These are phyloP conservation scores for Balanococcus diminutus DNA, from an alignment of 2,888 invertebrate species.

Conservation along the genomic window DNA sequence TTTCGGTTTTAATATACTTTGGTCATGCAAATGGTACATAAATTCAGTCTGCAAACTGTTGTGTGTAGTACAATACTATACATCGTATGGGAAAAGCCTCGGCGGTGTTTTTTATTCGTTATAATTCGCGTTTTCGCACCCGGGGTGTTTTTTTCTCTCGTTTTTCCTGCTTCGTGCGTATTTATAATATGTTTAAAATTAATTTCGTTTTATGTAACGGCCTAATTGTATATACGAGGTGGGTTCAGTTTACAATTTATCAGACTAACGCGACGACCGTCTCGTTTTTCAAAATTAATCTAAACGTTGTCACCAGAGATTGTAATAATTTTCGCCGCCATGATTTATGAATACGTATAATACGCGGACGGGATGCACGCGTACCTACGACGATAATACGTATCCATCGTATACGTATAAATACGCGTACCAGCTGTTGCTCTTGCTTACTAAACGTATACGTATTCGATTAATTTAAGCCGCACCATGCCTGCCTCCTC, in stretches of 20 bases:
- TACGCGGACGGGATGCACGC: not conserved
- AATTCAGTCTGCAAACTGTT: not conserved
- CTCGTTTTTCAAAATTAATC: slow-evolving; percentile 29
- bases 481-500: not conserved
- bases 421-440: slow-evolving; percentile 15
- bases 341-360: slow-evolving; percentile 19
- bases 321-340: slow-evolving; percentile 15
- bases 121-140: slow-evolving; percentile 1
- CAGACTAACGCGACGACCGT: slow-evolving; percentile 5
- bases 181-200: slow-evolving; percentile 8
- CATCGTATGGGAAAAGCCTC: not conserved
- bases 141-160: not conserved
- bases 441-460: not conserved
- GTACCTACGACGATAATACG: not conserved
- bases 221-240: slow-evolving; percentile 17
- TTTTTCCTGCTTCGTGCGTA: not conserved
- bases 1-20: not conserved
- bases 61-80: too few relatives aligned
- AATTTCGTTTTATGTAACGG: not conserved
- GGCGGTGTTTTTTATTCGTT: not conserved
- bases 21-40: slow-evolving; percentile 28
- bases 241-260: slow-evolving; percentile 25
- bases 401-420: not conserved
- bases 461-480: not conserved
- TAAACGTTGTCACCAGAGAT: slow-evolving; percentile 27